These are phyloP conservation scores for Caranx ignobilis DNA, from an alignment of 2,113 vertebrate genomes.

Conservation along the genomic window DNA sequence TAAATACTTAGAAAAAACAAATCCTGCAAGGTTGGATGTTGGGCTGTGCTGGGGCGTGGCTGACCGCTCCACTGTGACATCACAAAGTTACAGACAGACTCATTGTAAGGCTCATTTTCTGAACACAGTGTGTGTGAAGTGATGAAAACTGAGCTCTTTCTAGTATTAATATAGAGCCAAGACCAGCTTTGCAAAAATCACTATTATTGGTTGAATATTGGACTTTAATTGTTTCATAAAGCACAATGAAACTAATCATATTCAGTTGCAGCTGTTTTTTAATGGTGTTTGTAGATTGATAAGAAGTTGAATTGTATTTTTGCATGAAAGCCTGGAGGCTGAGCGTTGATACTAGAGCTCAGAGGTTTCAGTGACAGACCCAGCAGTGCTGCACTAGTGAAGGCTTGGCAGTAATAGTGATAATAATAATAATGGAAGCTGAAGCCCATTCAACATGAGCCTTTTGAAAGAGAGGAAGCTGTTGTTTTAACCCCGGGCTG, in stretches of 20 bases:
- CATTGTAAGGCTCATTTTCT: no score
- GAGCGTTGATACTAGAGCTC: neutral
- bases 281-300: neutral
- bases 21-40: no score
- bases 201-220: no score
- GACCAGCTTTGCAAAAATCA: no score
- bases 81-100: no score
- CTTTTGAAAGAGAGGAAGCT: slow-evolving; percentile 63
- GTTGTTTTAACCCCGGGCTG: slow-evolving; percentile 66
- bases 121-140: no score
- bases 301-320: neutral
- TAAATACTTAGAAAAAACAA: no score
- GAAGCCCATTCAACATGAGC: slow-evolving; percentile 28
- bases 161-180: no score
- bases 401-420: slow-evolving; percentile 31
- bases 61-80: no score
- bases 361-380: slow-evolving; percentile 35
- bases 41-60: no score
- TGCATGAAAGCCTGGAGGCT: neutral
- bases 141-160: no score
- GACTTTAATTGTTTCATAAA: slow-evolving; percentile 24
- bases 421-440: slow-evolving; percentile 55
- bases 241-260: slow-evolving; percentile 1
- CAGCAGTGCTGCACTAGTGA: slow-evolving; percentile 7
- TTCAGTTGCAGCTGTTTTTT: neutral